phyloP scores from a whole-genome alignment of 2,113 vertebrate genomes.

The Brienomyrus brachyistius region DNA sequence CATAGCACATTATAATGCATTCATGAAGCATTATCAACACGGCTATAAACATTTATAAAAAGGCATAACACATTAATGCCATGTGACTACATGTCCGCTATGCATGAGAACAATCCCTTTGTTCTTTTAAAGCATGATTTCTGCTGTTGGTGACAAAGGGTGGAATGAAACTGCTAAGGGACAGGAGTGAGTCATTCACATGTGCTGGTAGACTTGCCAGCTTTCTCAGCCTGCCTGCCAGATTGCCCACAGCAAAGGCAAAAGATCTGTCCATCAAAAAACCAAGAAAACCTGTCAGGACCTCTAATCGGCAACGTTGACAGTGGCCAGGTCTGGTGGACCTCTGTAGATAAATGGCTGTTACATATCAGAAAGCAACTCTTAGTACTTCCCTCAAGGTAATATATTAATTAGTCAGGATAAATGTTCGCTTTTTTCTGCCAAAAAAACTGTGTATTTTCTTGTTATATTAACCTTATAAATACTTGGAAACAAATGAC shows the following conservation, averaged over 20 bases:
- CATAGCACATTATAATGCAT: no score
- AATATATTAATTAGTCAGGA: slow-evolving; percentile 12
- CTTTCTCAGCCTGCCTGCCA: background rate
- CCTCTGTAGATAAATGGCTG: background rate
- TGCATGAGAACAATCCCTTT: background rate
- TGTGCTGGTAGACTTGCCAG: slow-evolving; percentile 1
- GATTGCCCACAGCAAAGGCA: background rate
- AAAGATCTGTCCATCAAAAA: slow-evolving; percentile 13
- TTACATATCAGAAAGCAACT: slow-evolving; percentile 29
- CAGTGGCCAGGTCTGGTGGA: slow-evolving; percentile 37
- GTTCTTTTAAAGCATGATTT: background rate
- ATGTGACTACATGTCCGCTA: background rate
- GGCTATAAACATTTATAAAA: no score
- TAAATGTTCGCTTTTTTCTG: background rate
- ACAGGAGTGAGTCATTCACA: slow-evolving; percentile 24
- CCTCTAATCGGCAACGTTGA: slow-evolving; percentile 34
- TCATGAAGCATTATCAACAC: no score
- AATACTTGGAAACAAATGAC: background rate
- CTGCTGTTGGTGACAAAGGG: background rate
- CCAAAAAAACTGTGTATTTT: background rate
- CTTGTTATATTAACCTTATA: background rate
- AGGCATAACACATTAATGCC: no score
- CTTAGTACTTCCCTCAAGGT: slow-evolving; percentile 21
- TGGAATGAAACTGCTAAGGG: background rate
- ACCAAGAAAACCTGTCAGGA: background rate